Conservation (phyloP, 92 coral and sea anemone genomes). For the Epizoanthus stellaris region DNA sequence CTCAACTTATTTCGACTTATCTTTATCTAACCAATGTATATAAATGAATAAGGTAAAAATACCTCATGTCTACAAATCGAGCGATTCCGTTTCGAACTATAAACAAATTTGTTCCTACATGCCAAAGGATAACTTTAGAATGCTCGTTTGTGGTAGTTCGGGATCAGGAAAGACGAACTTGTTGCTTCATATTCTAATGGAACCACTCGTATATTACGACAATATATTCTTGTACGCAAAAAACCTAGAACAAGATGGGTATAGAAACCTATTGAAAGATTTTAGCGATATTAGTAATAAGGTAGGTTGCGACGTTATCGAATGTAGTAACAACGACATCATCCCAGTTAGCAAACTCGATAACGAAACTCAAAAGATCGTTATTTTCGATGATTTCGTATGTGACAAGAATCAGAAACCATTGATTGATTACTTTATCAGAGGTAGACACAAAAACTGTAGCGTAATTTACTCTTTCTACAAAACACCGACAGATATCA, state of each 20-base stretch:
- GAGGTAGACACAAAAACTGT: too few species aligned
- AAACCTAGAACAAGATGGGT: constrained; percentile 8
- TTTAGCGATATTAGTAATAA: background rate
- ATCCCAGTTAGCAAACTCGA: background rate
- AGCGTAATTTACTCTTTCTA: too few species aligned
- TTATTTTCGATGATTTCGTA: too few species aligned
- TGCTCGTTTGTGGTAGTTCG: background rate
- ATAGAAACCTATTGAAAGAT: background rate
- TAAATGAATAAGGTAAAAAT: background rate
- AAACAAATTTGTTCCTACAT: background rate
- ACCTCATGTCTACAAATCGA: background rate
- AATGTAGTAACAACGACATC: too few species aligned
- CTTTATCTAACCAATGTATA: too few species aligned
- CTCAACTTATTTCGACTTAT: background rate
- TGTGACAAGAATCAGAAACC: too few species aligned
- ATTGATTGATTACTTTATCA: too few species aligned
- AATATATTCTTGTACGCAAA: constrained; percentile 2
- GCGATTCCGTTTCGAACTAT: background rate
- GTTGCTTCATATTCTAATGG: constrained; percentile 4
- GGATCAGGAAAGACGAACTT: constrained; percentile 6
- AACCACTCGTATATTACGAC: background rate
- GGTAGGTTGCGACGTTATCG: too few species aligned
- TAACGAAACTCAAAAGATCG: too few species aligned
- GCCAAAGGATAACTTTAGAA: background rate
- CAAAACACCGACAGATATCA: too few species aligned